Percentiles rank a stretch among this genome's conserved stretches.
phyloP scores from a whole-genome alignment of 2,797 vertebrate genomes.

The Ciconia nigra region DNA sequence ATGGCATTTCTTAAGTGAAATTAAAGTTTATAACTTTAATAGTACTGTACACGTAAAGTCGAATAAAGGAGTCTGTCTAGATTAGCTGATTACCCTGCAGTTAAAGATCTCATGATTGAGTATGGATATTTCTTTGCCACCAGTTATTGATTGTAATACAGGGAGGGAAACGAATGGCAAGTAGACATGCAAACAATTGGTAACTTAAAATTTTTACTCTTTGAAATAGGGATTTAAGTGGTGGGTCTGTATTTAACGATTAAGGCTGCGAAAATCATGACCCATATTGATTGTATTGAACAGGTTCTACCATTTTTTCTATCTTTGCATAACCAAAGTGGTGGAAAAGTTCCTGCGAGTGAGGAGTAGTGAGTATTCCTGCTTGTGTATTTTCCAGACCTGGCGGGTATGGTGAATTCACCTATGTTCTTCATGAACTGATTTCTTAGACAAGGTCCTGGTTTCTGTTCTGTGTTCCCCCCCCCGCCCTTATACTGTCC shows the following conservation, averaged over 20 bases:
- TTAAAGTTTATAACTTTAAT: background rate
- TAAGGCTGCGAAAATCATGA: background rate
- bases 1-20: background rate
- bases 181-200: background rate
- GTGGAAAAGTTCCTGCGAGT: background rate
- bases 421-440: background rate
- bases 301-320: background rate
- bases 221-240: background rate
- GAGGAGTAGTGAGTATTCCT: background rate
- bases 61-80: background rate
- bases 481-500: rapidly evolving
- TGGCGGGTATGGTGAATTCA: rapidly evolving
- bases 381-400: rapidly evolving
- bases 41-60: background rate
- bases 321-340: background rate
- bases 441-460: background rate
- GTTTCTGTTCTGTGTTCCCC: background rate
- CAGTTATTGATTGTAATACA: background rate
- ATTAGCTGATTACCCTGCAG: background rate
- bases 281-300: background rate
- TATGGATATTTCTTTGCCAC: background rate
- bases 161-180: background rate
- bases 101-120: background rate
- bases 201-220: background rate
- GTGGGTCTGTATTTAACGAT: background rate